Base-by-base conservation (phyloP, 2,113 vertebrate genomes). In the Cervus canadensis region DNA sequence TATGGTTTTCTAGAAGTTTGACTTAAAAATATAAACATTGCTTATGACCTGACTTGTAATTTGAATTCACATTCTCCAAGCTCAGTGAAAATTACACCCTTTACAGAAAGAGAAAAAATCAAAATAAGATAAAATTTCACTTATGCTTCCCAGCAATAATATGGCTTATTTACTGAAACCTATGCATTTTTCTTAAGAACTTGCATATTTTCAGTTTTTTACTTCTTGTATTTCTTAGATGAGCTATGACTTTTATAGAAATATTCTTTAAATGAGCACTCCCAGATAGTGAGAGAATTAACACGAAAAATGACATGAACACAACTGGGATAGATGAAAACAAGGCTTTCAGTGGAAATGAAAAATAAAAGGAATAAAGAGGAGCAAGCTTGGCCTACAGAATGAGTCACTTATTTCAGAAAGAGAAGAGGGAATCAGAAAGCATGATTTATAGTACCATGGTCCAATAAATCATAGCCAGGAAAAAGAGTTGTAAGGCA, bases 401-500 rank as follows among this genome's bases (percentile, higher is more conserved):
- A 95, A 96, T 94, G 45, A 45, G 89, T 33, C 54, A 50, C 92
- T 97, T 74, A 87, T 93, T 98, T 97, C 89, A 74, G 94, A 97
- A 89, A 93, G 10, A 97, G 91, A 98, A 74, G 48, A 14, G 67
- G 56, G 50, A 95, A 94, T 93, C 95, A 97, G 97, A 98, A 89
- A 0, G 88, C 62, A 78, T 97, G 98, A 98, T 98, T 97, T 98
- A 98, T 74, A 81, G 60, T 89, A 36, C n/a, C 36, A 26, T 3
- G 36, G 87, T 94, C 90, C 95, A 98, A 98, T 98, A 98, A 98
- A 98, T 98, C 98, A 97, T 45, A 97, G 88, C 94, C 89, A 0
- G 0, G 93, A 88, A 97, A 95, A 94, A 94, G 76, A 96, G 97
- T 97, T 98, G 97, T 88, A 98, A 96, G 96, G 97, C 97, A 97